A percentile compares a stretch with the other conserved stretches of the same genome.
Conservation (phyloP, 2,888 invertebrate species). For the Limenitis camilla region DNA sequence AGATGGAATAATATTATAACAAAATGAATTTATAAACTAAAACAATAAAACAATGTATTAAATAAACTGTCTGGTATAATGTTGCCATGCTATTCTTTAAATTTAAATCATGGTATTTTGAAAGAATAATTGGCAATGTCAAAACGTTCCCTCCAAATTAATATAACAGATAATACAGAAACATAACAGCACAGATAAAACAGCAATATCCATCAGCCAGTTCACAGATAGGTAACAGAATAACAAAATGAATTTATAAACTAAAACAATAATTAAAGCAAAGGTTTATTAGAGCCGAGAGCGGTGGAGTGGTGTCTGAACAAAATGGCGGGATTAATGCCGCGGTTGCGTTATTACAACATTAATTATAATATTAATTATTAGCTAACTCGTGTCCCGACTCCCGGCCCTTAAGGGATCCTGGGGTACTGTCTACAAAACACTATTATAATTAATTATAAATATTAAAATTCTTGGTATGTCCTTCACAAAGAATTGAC, state of each 20-base stretch:
- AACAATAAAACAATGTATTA: too few relatives aligned
- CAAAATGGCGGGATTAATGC: constrained; percentile 38
- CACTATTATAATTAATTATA: neutral
- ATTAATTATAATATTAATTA: constrained; percentile 74
- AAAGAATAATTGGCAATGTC: too few relatives aligned
- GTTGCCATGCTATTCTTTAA: too few relatives aligned
- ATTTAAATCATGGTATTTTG: too few relatives aligned
- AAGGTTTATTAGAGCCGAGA: constrained; percentile 24
- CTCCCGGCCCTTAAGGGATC: constrained; percentile 41
- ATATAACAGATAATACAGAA: too few relatives aligned
- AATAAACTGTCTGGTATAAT: too few relatives aligned
- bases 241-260: constrained; percentile 11
- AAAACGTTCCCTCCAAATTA: too few relatives aligned
- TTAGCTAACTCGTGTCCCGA: constrained; percentile 63
- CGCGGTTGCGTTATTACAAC: constrained; percentile 52
- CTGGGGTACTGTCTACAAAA: constrained; percentile 32
- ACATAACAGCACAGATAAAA: too few relatives aligned
- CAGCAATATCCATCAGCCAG: too few relatives aligned
- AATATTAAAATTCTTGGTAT: neutral
- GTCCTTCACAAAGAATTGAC: neutral
- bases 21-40: too few relatives aligned
- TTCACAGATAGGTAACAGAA: too few relatives aligned
- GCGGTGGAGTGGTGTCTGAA: constrained; percentile 22
- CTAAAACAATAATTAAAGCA: constrained; percentile 23
- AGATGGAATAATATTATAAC: too few relatives aligned